These are phyloP conservation scores for Chelonoidis abingdonii DNA, from an alignment of 2,113 vertebrate species.

Conservation along the genomic window DNA sequence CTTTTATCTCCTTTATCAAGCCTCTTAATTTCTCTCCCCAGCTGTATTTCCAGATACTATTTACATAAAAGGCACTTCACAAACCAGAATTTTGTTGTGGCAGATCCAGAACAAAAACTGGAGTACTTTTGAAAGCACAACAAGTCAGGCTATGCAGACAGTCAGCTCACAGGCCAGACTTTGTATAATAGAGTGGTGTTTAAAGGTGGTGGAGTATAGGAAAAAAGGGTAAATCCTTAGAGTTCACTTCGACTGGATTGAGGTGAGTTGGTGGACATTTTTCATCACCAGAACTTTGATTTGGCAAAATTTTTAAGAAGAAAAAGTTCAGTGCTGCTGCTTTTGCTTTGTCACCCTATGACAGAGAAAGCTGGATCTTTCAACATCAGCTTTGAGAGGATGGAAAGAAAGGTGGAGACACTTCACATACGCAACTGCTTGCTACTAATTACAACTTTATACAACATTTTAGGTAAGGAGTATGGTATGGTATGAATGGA, in stretches of 20 bases:
- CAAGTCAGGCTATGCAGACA: too few species aligned
- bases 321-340: background rate
- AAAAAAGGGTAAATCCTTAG: background rate
- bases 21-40: fast-evolving
- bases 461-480: background rate
- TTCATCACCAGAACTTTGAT: background rate
- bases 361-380: too few species aligned
- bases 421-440: background rate
- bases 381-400: background rate
- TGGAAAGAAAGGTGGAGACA: background rate
- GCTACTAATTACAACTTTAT: background rate
- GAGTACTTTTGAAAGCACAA: too few species aligned
- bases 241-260: background rate
- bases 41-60: fast-evolving
- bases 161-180: too few species aligned
- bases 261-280: background rate
- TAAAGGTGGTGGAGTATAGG: background rate
- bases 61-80: background rate
- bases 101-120: background rate
- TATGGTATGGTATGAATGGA: background rate
- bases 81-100: background rate
- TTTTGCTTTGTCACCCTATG: background rate
- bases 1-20: background rate
- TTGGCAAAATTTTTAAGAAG: background rate
- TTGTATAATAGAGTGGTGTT: background rate